Evolutionary conservation across 2,797 vertebrate genomes (phyloP).

Genomic region (Syngnathus rostellatus): DNA sequence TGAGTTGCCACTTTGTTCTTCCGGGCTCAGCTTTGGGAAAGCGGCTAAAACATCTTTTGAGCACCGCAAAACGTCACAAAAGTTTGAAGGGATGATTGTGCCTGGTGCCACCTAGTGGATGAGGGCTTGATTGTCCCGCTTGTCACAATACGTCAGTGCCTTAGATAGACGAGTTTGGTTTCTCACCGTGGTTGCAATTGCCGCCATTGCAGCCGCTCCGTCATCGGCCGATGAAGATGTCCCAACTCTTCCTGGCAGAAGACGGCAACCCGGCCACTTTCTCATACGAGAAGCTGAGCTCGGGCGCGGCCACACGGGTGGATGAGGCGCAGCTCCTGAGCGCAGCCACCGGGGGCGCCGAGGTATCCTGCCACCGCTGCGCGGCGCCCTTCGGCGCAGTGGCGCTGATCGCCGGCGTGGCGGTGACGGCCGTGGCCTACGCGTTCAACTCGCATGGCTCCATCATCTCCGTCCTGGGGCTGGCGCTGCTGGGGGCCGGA

Average conservation of each 20-base stretch:
- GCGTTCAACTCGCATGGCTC: slow-evolving; percentile 96
- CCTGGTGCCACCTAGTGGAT: not conserved
- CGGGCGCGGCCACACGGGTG: slow-evolving; percentile 63
- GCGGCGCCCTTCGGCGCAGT: slow-evolving; percentile 88
- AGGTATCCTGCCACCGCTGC: slow-evolving; percentile 94
- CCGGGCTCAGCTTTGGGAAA: no score
- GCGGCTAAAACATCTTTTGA: not conserved
- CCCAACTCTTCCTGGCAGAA: slow-evolving; percentile 53
- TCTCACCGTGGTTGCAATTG: no score
- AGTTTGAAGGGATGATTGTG: not conserved
- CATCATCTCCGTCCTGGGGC: slow-evolving; percentile 87
- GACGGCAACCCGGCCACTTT: slow-evolving; percentile 42
- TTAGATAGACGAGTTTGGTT: not conserved
- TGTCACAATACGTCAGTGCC: not conserved
- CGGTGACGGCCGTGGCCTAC: slow-evolving; percentile 88
- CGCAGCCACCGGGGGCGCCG: slow-evolving; percentile 85
- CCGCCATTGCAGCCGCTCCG: slow-evolving; percentile 15
- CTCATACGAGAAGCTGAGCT: no score
- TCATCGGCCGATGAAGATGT: slow-evolving; percentile 41
- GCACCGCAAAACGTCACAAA: no score
- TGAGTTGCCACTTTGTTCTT: slow-evolving; percentile 11
- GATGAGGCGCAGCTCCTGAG: slow-evolving; percentile 81
- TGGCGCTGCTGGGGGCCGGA: slow-evolving; percentile 82
- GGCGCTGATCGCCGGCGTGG: slow-evolving; percentile 82
- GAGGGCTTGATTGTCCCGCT: not conserved